These are phyloP conservation scores for Brachyistius frenatus DNA, from an alignment of 2,113 vertebrate species.

Conservation along the genomic window DNA sequence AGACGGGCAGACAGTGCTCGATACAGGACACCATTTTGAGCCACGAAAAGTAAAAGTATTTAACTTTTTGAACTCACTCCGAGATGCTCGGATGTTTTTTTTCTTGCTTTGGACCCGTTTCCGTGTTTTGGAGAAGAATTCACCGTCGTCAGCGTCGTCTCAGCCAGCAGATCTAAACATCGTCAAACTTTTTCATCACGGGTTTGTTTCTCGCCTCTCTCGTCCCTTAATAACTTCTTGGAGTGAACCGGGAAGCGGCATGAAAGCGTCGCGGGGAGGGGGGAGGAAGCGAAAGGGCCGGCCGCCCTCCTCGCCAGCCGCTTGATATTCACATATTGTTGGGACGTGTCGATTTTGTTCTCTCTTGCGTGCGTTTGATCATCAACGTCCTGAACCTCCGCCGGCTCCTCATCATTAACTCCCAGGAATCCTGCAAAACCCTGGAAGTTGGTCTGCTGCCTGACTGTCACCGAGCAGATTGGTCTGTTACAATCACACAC, in stretches of 20 bases:
- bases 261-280: not conserved
- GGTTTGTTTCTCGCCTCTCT: not conserved
- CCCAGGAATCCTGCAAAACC: conserved; percentile 47
- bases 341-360: conserved; percentile 52
- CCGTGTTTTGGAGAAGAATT: not conserved
- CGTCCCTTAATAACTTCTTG: conserved; percentile 1
- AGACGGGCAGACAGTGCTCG: not conserved
- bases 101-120: too few relatives aligned
- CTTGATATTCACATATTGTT: conserved; percentile 44
- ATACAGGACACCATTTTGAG: too few relatives aligned
- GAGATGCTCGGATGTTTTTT: not conserved
- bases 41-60: not conserved
- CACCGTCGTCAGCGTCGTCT: conserved; percentile 5
- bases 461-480: conserved; percentile 10
- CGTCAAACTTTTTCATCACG: not conserved
- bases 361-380: conserved; percentile 64
- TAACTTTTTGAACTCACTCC: not conserved
- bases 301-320: conserved; percentile 41
- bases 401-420: conserved; percentile 60
- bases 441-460: conserved; percentile 34
- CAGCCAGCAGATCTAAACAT: conserved; percentile 12
- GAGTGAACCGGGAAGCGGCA: conserved; percentile 12
- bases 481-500: not conserved
- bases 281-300: conserved; percentile 9
- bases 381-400: conserved; percentile 54